Evolutionary conservation across 2,888 invertebrate species (phyloP).

Genomic region (Eumacrocentrus americanus): DNA sequence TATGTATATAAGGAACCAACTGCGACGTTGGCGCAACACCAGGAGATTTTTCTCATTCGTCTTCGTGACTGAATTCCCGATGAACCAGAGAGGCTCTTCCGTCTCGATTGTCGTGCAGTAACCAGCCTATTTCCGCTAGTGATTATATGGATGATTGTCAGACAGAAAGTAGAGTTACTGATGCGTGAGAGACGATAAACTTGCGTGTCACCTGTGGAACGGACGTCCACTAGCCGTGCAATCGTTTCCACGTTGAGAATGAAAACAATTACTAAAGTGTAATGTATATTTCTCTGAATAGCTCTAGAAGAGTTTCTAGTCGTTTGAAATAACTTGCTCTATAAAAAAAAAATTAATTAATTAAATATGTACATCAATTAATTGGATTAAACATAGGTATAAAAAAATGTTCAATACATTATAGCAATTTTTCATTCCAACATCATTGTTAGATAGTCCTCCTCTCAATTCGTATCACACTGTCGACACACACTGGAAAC

Average conservation of each 20-base stretch:
- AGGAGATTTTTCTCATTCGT: no score
- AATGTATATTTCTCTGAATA: no score
- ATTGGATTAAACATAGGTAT: no score
- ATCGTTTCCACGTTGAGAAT: no score
- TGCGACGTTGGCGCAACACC: not conserved
- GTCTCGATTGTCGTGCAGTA: slow-evolving; percentile 10
- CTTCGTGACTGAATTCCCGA: not conserved
- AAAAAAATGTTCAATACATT: no score
- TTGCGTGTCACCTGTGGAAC: slow-evolving; percentile 6
- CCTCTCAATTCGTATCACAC: not conserved
- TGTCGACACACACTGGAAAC: not conserved
- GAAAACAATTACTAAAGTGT: no score
- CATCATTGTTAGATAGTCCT: not conserved
- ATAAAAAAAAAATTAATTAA: no score
- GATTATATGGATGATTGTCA: not conserved
- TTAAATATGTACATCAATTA: no score
- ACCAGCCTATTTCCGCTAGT: slow-evolving; percentile 15
- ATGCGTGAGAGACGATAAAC: slow-evolving; percentile 10
- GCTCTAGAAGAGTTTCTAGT: no score
- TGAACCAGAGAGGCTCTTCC: not conserved
- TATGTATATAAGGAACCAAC: no score
- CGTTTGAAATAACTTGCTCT: no score
- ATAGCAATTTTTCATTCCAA: not conserved
- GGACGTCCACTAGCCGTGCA: no score
- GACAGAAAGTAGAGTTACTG: not conserved